Conservation (phyloP, 2,797 vertebrate genomes). For the Prionace glauca region DNA sequence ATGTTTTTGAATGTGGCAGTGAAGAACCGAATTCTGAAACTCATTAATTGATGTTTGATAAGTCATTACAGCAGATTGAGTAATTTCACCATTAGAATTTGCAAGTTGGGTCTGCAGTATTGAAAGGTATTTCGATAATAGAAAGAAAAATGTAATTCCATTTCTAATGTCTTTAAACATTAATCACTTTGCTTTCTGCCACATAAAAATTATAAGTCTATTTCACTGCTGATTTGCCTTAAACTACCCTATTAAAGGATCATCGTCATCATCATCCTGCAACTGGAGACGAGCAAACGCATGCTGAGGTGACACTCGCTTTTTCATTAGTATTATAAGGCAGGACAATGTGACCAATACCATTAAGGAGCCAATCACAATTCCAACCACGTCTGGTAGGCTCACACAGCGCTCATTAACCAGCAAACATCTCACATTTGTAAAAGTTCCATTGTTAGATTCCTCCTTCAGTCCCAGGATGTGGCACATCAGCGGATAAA, state of each 20-base stretch:
- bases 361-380: constrained; percentile 69
- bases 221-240: neutral
- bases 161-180: neutral
- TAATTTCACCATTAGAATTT: neutral
- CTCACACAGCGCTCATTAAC: constrained; percentile 63
- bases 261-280: constrained; percentile 65
- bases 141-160: neutral
- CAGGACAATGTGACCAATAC: constrained; percentile 62
- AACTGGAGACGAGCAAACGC: constrained; percentile 71
- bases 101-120: neutral
- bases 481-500: constrained; percentile 92
- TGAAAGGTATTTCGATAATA: neutral
- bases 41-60: neutral
- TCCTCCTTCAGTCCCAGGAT: constrained; percentile 65
- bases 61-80: neutral
- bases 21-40: neutral
- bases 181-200: neutral
- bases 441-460: constrained; percentile 81
- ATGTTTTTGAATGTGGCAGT: neutral
- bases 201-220: neutral
- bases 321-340: constrained; percentile 60
- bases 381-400: constrained; percentile 59
- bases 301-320: constrained; percentile 43
- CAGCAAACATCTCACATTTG: constrained; percentile 65
- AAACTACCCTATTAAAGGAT: constrained; percentile 67